phyloP scores from a whole-genome alignment of 2,113 vertebrate species.

The Petromus typicus region DNA sequence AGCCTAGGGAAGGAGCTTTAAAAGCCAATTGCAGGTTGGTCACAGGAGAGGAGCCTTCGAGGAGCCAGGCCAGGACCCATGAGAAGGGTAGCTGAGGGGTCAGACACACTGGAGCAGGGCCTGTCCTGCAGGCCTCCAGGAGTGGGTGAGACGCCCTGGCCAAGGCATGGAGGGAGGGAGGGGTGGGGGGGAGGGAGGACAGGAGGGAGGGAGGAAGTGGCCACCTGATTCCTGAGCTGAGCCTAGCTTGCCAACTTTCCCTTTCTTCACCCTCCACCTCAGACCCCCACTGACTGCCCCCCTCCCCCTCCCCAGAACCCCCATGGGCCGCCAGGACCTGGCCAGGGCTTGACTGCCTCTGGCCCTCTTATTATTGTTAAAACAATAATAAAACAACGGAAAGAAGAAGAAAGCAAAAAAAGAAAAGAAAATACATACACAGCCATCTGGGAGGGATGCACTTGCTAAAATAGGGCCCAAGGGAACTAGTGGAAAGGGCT shows the following conservation, averaged over 20 bases:
- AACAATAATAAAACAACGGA: conserved; percentile 84
- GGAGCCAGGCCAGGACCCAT: not conserved
- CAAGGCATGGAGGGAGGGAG: not conserved
- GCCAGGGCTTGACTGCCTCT: conserved; percentile 76
- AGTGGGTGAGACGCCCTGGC: not conserved
- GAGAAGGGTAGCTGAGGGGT: not conserved
- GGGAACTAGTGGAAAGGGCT: conserved; percentile 2
- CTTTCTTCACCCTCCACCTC: conserved; percentile 78
- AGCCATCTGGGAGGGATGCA: conserved; percentile 77
- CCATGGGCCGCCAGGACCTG: conserved; percentile 77
- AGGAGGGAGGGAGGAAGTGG: not conserved
- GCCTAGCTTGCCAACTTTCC: conserved; percentile 62
- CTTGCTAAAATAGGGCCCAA: conserved; percentile 70
- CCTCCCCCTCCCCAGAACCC: conserved; percentile 78
- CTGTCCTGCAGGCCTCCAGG: not conserved
- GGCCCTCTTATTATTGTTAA: conserved; percentile 81
- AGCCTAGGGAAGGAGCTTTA: not conserved
- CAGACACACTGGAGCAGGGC: not conserved
- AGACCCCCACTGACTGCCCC: conserved; percentile 78
- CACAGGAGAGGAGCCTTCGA: not conserved
- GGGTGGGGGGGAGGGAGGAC: too few relatives aligned
- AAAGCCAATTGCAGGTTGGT: not conserved
- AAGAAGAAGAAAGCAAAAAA: conserved; percentile 85
- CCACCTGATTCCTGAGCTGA: conserved; percentile 41
- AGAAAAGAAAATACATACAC: conserved; percentile 83